These are phyloP conservation scores for Amphiduros pacificus DNA, from an alignment of 2,888 invertebrate genomes.

Conservation along the genomic window DNA sequence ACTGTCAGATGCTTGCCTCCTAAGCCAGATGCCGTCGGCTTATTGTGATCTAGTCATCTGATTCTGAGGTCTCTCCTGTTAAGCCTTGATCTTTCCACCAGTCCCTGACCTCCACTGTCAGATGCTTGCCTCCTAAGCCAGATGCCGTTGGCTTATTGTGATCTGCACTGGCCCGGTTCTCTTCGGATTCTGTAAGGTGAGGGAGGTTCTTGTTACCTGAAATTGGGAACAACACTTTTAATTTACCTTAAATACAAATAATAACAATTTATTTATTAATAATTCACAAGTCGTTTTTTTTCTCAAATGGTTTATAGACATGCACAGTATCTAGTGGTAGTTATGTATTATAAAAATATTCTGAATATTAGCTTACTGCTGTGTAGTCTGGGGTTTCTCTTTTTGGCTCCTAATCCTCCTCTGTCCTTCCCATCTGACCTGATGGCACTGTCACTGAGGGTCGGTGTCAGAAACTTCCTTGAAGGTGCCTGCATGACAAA, in stretches of 20 bases:
- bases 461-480: constrained; percentile 58
- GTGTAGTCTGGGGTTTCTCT: constrained; percentile 51
- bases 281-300: background rate
- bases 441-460: constrained; percentile 57
- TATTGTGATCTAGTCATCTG: constrained; percentile 26
- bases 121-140: constrained; percentile 24
- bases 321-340: background rate
- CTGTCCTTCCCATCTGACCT: constrained; percentile 54
- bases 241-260: background rate
- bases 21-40: constrained; percentile 25
- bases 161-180: constrained; percentile 28
- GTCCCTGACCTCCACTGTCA: constrained; percentile 26
- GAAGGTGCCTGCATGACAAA: constrained; percentile 40
- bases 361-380: constrained; percentile 29
- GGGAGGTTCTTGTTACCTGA: constrained; percentile 43
- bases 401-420: constrained; percentile 48
- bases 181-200: constrained; percentile 66
- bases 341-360: too few species aligned
- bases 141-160: constrained; percentile 28
- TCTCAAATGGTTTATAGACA: background rate
- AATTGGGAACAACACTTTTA: background rate
- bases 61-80: background rate
- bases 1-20: constrained; percentile 22
- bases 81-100: constrained; percentile 30
- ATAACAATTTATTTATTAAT: background rate